Conservation (phyloP, 2,113 vertebrate species). For the Tachysurus vachellii region DNA sequence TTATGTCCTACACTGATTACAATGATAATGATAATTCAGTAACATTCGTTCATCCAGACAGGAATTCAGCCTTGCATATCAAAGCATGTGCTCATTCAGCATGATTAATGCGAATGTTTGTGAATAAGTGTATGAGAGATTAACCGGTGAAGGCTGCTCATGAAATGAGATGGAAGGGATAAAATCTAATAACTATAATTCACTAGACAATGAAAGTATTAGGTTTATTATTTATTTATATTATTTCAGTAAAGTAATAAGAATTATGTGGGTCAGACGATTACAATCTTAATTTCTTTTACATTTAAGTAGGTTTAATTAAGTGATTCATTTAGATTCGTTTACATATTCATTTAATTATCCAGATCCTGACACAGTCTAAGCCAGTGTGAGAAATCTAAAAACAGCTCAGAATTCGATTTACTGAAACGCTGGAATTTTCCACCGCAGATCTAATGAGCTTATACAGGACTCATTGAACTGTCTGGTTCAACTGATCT, state of each 20-base stretch:
- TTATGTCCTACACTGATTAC: constrained; percentile 43
- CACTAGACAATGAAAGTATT: neutral
- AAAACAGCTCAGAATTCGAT: neutral
- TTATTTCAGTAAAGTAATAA: neutral
- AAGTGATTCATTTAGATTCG: neutral
- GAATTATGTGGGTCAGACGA: neutral
- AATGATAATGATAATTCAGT: constrained; percentile 30
- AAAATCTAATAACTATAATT: neutral
- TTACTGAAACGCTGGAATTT: neutral
- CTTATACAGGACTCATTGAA: neutral
- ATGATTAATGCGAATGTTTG: neutral
- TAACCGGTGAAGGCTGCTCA: neutral
- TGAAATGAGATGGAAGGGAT: constrained; percentile 1
- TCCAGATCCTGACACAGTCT: neutral
- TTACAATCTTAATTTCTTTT: neutral
- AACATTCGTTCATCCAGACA: constrained; percentile 36
- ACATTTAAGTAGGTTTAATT: neutral
- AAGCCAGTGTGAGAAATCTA: neutral
- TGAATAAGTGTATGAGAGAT: neutral
- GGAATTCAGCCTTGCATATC: neutral
- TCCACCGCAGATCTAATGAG: neutral
- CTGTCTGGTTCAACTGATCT: neutral
- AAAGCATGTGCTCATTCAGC: neutral
- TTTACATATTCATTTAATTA: neutral
- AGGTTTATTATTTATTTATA: neutral